phyloP scores from a whole-genome alignment of 1,140 invertebrate genomes.

The Helicoverpa zea region DNA sequence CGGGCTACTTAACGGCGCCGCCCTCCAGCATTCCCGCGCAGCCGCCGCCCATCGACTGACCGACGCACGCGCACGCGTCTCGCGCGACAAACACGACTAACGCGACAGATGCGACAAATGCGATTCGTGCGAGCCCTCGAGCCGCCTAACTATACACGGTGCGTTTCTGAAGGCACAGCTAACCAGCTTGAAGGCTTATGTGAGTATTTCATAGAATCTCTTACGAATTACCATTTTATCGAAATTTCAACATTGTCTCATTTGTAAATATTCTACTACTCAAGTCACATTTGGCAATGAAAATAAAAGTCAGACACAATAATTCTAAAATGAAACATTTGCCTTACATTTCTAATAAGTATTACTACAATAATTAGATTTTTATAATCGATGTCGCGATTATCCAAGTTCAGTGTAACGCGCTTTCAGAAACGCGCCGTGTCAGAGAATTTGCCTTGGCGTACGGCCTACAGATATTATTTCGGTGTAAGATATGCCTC shows the following conservation, averaged over 20 bases:
- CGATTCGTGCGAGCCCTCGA: neutral
- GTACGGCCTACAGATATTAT: conserved; percentile 31
- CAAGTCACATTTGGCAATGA: neutral
- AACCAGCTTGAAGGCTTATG: neutral
- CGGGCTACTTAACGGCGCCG: conserved; percentile 93
- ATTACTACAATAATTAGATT: neutral
- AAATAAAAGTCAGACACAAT: neutral
- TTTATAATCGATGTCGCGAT: neutral
- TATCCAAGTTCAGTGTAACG: neutral
- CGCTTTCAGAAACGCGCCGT: conserved; percentile 20
- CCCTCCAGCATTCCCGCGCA: conserved; percentile 90
- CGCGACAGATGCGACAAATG: conserved; percentile 25
- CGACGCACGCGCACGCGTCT: neutral
- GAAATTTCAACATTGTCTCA: neutral
- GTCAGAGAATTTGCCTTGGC: conserved; percentile 31
- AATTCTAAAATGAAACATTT: conserved; percentile 1
- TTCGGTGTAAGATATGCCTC: conserved; percentile 19
- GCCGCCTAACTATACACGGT: conserved; percentile 16
- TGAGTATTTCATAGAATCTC: conserved; percentile 22
- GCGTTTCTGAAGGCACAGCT: conserved; percentile 20
- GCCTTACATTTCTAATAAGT: conserved; percentile 11
- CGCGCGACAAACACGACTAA: conserved; percentile 93
- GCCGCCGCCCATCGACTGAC: conserved; percentile 93
- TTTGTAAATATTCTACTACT: neutral
- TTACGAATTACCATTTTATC: neutral